phyloP scores from a whole-genome alignment of 2,797 vertebrate species.

The Helostoma temminkii region DNA sequence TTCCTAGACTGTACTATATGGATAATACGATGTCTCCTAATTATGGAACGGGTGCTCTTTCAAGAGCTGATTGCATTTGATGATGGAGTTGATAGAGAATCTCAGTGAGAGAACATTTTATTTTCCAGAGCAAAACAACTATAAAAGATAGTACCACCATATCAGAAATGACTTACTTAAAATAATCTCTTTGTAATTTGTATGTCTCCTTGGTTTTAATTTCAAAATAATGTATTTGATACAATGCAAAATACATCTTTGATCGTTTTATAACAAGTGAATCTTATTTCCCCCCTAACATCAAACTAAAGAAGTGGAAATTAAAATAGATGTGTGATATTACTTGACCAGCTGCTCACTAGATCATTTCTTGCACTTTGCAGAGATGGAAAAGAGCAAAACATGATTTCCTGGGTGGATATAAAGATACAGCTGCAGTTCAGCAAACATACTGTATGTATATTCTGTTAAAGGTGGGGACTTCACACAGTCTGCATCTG shows the following conservation, averaged over 20 bases:
- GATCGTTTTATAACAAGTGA: background rate
- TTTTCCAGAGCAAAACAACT: slow-evolving; percentile 48
- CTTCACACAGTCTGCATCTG: slow-evolving; percentile 15
- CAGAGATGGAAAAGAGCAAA: background rate
- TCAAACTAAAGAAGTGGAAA: background rate
- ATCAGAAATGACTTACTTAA: slow-evolving; percentile 2
- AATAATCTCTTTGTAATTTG: background rate
- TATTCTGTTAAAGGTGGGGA: slow-evolving; percentile 8
- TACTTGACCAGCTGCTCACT: background rate
- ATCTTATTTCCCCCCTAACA: background rate
- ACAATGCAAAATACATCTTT: background rate
- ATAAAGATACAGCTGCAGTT: slow-evolving; percentile 4
- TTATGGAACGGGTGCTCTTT: slow-evolving; percentile 62
- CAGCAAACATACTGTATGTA: slow-evolving; percentile 5
- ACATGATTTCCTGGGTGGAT: background rate
- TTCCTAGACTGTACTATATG: slow-evolving; percentile 72
- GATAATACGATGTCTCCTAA: slow-evolving; percentile 69
- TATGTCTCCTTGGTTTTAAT: background rate
- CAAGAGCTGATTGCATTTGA: slow-evolving; percentile 65
- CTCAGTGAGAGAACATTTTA: slow-evolving; percentile 31
- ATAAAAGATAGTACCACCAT: background rate
- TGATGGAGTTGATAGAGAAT: slow-evolving; percentile 63
- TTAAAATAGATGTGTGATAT: slow-evolving; percentile 2
- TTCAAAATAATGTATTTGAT: background rate
- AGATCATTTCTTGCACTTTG: slow-evolving; percentile 6